Evolutionary conservation across 2,888 invertebrate genomes (phyloP).

Genomic region (Tetheella fluctuosa): DNA sequence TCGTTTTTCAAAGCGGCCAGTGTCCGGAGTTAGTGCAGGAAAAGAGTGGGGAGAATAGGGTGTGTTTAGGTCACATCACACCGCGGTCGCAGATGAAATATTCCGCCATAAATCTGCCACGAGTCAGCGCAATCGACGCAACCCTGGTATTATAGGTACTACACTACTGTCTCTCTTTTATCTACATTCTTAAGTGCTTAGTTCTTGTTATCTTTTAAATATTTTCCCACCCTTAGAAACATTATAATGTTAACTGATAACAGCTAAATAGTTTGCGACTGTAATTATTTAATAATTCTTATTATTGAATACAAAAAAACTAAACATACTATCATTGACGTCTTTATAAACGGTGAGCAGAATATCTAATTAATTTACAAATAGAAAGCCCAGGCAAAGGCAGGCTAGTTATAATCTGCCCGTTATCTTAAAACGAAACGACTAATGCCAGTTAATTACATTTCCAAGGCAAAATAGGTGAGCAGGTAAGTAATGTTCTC

Average conservation of each 20-base stretch:
- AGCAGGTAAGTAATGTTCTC: neutral
- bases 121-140: constrained; percentile 41
- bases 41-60: constrained; percentile 23
- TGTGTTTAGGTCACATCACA: constrained; percentile 41
- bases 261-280: too few species aligned
- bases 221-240: too few species aligned
- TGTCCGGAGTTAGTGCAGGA: constrained; percentile 20
- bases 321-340: too few species aligned
- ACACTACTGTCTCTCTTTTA: neutral
- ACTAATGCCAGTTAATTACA: constrained; percentile 1
- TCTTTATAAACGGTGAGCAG: neutral
- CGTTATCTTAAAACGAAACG: constrained; percentile 9
- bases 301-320: too few species aligned
- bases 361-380: neutral
- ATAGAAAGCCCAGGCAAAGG: neutral
- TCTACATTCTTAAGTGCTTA: neutral
- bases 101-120: constrained; percentile 72
- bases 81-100: constrained; percentile 68
- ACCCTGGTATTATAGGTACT: too few species aligned
- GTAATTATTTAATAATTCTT: too few species aligned
- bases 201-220: too few species aligned
- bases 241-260: too few species aligned
- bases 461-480: constrained; percentile 6
- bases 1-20: constrained; percentile 13
- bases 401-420: neutral